Conservation (phyloP, 92 coral and sea anemone genomes). For the Porites divaricata region DNA sequence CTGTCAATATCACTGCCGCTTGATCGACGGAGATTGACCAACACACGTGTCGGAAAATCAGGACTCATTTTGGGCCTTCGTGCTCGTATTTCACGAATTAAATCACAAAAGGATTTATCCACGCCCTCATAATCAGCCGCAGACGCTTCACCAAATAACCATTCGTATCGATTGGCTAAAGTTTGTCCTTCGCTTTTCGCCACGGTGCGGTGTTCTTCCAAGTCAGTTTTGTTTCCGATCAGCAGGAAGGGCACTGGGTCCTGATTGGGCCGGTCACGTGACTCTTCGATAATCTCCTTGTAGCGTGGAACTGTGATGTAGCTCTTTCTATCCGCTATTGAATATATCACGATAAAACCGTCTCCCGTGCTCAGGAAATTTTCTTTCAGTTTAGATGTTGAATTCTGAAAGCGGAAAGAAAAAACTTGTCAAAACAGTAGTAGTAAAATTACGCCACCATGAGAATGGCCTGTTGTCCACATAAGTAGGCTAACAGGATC, state of each 20-base stretch:
- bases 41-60: conserved; percentile 6
- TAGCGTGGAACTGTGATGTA: conserved; percentile 70
- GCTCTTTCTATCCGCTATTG: conserved; percentile 68
- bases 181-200: conserved; percentile 61
- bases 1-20: conserved; percentile 47
- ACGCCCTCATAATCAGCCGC: conserved; percentile 76
- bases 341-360: conserved; percentile 80
- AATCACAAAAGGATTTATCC: conserved; percentile 61
- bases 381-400: conserved; percentile 55
- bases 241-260: conserved; percentile 51
- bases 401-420: conserved; percentile 16
- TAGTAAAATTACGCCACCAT: not conserved
- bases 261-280: conserved; percentile 44
- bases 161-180: conserved; percentile 71
- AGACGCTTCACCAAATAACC: conserved; percentile 81
- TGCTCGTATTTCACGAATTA: conserved; percentile 67
- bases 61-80: conserved; percentile 39
- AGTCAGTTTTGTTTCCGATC: conserved; percentile 75
- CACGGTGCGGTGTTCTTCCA: conserved; percentile 69
- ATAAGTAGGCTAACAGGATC: too few species aligned
- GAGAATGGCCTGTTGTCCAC: too few species aligned
- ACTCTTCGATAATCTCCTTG: conserved; percentile 66
- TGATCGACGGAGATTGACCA: conserved; percentile 18
- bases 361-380: conserved; percentile 67
- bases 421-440: not conserved